A percentile compares a stretch with the other conserved stretches of the same genome.
Conservation (phyloP, 1,140 invertebrate genomes). For the Thaumetopoea pityocampa region DNA sequence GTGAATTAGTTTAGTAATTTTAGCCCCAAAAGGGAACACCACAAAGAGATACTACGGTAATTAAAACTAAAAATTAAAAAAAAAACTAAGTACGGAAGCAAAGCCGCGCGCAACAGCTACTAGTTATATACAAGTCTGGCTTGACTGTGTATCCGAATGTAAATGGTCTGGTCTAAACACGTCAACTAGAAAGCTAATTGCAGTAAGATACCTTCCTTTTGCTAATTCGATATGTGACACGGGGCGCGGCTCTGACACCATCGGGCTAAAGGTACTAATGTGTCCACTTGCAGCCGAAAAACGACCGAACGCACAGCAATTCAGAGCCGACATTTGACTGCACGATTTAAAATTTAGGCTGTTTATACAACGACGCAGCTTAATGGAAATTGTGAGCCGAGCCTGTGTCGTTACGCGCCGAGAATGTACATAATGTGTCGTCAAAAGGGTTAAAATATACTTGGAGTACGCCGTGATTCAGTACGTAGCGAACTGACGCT, state of each 20-base stretch:
- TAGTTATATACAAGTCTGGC: no score
- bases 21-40: no score
- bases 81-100: no score
- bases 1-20: no score
- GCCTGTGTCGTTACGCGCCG: conserved; percentile 69
- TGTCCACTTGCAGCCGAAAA: conserved; percentile 12
- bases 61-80: no score
- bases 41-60: no score
- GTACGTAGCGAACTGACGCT: conserved; percentile 45
- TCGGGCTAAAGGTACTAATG: conserved; percentile 33
- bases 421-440: conserved; percentile 72
- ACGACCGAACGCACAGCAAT: conserved; percentile 15
- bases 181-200: conserved; percentile 70
- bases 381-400: conserved; percentile 73
- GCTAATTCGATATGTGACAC: conserved; percentile 72
- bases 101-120: no score
- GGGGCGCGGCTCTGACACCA: conserved; percentile 38
- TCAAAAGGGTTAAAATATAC: conserved; percentile 74
- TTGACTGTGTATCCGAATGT: no score
- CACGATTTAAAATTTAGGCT: conserved; percentile 31
- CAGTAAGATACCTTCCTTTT: conserved; percentile 67
- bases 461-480: conserved; percentile 65
- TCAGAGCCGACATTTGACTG: conserved; percentile 37
- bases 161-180: no score
- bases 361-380: conserved; percentile 35